A percentile compares a stretch with the other conserved stretches of the same genome.
Evolutionary conservation across 2,888 invertebrate species (phyloP).

Genomic region (Pristionchus arcanus): DNA sequence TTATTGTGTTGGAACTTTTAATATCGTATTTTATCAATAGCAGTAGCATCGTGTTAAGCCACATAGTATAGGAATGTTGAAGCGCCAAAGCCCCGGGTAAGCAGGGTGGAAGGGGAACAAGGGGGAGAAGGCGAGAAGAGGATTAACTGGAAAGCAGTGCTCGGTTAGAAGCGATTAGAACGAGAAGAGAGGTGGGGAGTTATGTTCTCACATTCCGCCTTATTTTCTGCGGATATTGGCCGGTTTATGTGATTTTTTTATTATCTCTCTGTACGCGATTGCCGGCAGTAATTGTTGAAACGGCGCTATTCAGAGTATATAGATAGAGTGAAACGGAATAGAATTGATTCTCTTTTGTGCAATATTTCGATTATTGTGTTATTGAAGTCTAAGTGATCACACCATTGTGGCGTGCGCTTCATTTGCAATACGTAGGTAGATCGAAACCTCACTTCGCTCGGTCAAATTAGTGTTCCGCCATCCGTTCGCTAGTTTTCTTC

Average conservation of each 20-base stretch:
- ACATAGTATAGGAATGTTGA: neutral
- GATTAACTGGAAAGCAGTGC: neutral
- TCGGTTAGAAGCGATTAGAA: constrained; percentile 16
- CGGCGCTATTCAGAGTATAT: too few relatives aligned
- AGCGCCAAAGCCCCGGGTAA: neutral
- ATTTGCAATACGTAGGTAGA: neutral
- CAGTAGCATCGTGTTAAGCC: too few relatives aligned
- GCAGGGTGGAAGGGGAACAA: neutral
- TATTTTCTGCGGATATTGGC: neutral
- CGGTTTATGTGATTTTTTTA: too few relatives aligned
- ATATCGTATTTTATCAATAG: too few relatives aligned
- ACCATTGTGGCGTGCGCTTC: neutral
- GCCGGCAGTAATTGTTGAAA: too few relatives aligned
- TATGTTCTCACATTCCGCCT: neutral
- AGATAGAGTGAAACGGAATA: too few relatives aligned
- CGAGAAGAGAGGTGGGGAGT: neutral
- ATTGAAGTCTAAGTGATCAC: too few relatives aligned
- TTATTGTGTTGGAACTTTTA: too few relatives aligned
- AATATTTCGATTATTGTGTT: too few relatives aligned
- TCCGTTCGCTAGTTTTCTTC: neutral
- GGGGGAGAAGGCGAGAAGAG: constrained; percentile 25
- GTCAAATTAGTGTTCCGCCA: neutral
- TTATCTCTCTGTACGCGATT: too few relatives aligned
- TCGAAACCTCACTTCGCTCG: neutral
- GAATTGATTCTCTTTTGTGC: too few relatives aligned